Base-by-base conservation (phyloP, 2,888 invertebrate species). In the Pristionchus maxplancki region DNA sequence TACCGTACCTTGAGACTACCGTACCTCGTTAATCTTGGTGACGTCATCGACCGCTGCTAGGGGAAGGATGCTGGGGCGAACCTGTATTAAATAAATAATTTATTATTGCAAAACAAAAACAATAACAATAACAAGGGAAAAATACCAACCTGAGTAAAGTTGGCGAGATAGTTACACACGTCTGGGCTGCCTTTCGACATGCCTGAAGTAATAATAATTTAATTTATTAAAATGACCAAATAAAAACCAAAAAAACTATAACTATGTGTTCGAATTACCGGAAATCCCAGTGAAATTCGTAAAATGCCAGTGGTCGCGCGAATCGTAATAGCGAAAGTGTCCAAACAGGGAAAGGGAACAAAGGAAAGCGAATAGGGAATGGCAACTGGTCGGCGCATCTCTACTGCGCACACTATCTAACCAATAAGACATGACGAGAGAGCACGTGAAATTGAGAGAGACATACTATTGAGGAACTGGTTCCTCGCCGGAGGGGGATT, bases 111-210 rank as follows among this genome's bases (percentile, higher is more conserved):
- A 64, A 64, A 64, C 3, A 6, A 71, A 37, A 71, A 20, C 4
- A 71, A 40, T 31, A 4, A 17, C 31, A 62, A 9, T 62, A 4
- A 17, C 31, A 62, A 9, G 15, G 24, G 0, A 64, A 31, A 24
- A 28, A 15, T 17, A 44, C 74, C 24, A 15, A 48, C 78, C 48
- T 44, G 28, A 78, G 78, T 11, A 44, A 48, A 48, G 28, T 78
- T 78, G 44, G 78, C 40, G 28, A 78, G 78, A 44, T 40, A 78
- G 17, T 78, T 17, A 17, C 78, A 78, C 78, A 78, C 78, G 78
- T 78, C 78, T 44, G 44, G 78, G 44, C 78, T 78, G 78, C 78
- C 78, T 48, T 78, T 78, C 13, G 78, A 78, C 78, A 78, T 78
- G 78, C 78, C 78, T 78, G 48, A 78, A 78, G 37, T 71, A 20